Conservation (phyloP, 2,113 vertebrate species). For the Carassius gibelio region DNA sequence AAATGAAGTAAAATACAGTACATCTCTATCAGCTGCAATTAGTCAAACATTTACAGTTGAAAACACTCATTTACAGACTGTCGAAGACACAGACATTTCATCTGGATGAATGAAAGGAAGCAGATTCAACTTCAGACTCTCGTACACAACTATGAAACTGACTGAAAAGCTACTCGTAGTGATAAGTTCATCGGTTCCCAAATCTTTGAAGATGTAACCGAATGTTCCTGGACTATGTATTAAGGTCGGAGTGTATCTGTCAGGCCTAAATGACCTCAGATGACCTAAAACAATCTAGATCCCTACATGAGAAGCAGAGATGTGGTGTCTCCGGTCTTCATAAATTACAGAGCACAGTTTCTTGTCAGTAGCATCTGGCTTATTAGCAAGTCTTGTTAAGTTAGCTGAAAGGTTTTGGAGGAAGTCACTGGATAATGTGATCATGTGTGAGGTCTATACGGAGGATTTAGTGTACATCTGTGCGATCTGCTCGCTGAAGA, state of each 20-base stretch:
- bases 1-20: constrained; percentile 48
- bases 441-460: constrained; percentile 21
- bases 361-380: not conserved
- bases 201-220: not conserved
- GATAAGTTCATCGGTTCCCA: not conserved
- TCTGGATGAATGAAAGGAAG: constrained; percentile 9
- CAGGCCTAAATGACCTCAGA: not conserved
- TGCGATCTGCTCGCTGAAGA: constrained; percentile 74
- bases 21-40: constrained; percentile 54
- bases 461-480: constrained; percentile 73
- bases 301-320: not conserved
- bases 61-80: constrained; percentile 13
- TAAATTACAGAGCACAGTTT: not conserved
- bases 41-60: constrained; percentile 62
- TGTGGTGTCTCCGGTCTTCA: not conserved
- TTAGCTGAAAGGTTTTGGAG: not conserved
- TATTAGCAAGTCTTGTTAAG: constrained; percentile 7
- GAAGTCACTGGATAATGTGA: not conserved
- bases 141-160: not conserved
- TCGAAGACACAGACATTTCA: constrained; percentile 26
- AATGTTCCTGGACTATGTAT: not conserved
- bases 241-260: not conserved
- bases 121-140: not conserved
- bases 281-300: not conserved
- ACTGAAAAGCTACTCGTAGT: not conserved